Conservation (phyloP, 2,113 vertebrate species). For the Leucosticte australis region DNA sequence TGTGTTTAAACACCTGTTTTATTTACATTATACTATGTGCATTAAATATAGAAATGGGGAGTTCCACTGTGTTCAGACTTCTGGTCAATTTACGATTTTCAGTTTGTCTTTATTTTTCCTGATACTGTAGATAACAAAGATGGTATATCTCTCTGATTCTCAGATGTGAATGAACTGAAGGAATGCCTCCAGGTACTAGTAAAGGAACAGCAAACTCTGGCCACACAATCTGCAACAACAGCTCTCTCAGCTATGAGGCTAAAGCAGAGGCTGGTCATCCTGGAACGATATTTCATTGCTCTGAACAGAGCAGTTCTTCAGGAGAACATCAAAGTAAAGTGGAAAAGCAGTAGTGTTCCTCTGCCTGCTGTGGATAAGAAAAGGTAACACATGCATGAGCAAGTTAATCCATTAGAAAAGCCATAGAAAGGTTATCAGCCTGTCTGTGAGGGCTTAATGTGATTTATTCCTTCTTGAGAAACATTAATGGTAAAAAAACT, state of each 20-base stretch:
- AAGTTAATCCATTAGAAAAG: neutral
- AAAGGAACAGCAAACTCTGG: conserved; percentile 91
- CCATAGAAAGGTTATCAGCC: neutral
- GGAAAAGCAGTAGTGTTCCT: conserved; percentile 85
- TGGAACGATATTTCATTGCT: conserved; percentile 96
- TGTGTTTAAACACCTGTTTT: neutral
- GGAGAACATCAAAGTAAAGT: conserved; percentile 88
- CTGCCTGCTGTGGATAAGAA: conserved; percentile 89
- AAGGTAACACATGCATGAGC: conserved; percentile 69
- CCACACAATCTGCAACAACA: conserved; percentile 86
- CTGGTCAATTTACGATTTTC: neutral
- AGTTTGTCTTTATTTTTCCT: neutral
- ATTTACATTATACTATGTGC: neutral
- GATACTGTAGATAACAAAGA: neutral
- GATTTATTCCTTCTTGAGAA: neutral
- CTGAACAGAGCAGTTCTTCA: conserved; percentile 93
- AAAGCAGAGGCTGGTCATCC: conserved; percentile 90
- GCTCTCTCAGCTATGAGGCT: conserved; percentile 90
- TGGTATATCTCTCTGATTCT: neutral
- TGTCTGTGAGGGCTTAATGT: neutral
- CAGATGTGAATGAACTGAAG: conserved; percentile 89
- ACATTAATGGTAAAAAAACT: neutral
- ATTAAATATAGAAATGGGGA: neutral
- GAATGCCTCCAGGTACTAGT: conserved; percentile 92
- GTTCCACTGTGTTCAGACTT: neutral